phyloP scores from a whole-genome alignment of 2,888 invertebrate genomes.

The Phrixothrix hirtus region DNA sequence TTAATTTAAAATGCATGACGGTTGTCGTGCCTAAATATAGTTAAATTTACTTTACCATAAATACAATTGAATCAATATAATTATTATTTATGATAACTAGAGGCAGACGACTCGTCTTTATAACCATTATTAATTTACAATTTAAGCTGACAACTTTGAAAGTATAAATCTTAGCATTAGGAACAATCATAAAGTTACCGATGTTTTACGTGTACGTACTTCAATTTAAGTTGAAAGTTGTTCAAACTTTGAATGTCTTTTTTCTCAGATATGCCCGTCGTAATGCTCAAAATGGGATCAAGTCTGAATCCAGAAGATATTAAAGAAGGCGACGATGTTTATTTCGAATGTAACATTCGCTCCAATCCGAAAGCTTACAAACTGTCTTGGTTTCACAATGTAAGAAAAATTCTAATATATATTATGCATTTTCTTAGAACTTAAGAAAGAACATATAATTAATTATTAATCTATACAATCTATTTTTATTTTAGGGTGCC shows the following conservation, averaged over 20 bases:
- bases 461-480: constrained; percentile 3
- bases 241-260: constrained; percentile 36
- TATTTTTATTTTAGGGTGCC: constrained; percentile 63
- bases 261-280: constrained; percentile 76
- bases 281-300: constrained; percentile 81
- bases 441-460: too few relatives aligned
- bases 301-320: constrained; percentile 84
- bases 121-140: too few relatives aligned
- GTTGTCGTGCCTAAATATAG: too few relatives aligned
- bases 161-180: too few relatives aligned
- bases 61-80: too few relatives aligned
- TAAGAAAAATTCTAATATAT: constrained; percentile 61
- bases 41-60: too few relatives aligned
- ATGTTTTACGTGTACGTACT: constrained; percentile 17
- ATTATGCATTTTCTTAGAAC: too few relatives aligned
- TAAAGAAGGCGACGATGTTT: constrained; percentile 88
- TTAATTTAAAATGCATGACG: too few relatives aligned
- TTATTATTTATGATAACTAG: too few relatives aligned
- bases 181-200: too few relatives aligned
- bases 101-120: too few relatives aligned
- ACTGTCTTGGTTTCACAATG: constrained; percentile 85
- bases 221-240: constrained; percentile 19
- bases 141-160: too few relatives aligned
- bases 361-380: constrained; percentile 85
- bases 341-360: constrained; percentile 83